Base-by-base conservation (phyloP, 2,888 invertebrate species). In the Pyrrhia umbra region DNA sequence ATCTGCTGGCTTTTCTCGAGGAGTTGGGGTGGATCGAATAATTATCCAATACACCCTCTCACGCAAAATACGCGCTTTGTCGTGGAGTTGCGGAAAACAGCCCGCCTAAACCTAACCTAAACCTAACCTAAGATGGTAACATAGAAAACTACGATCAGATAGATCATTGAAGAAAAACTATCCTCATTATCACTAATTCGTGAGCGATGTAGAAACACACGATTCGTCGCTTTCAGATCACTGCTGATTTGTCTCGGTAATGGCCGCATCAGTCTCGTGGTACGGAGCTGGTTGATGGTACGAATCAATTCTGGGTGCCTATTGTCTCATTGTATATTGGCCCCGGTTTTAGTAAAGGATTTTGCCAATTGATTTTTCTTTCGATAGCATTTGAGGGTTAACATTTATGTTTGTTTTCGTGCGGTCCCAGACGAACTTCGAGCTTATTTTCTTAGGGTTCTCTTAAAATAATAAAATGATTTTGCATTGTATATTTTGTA, bases 171-270 rank as follows among this genome's bases (percentile, higher is more conserved):
- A 60, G 49, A 68, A 60, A 43, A 68, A 69, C 64, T 68, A 74
- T 68, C 57, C 75, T 56, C 71, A 77, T 82, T 79, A 81, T 70
- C 46, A 61, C 79, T 82, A 82, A 84, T 83, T 80, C 75, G 68
- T 68, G 61, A 25, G 54, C 77, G 63, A 78, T 68, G 81, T 75
- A 60, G 71, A 72, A 83, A 81, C 82, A 82, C 68, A 79, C 75
- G 72, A 82, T 76, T 81, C 70, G 72, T 79, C 80, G 73, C 51
- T 64, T 67, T 76, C 60, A 56, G 62, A 77, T 79, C 66, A 68
- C 43, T 46, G 63, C 73, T 79, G 83, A 85, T 86, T 85, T 85
- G 85, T 86, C 79, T 72, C 50, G 13, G 67, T 86, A 85, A 86
- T 83, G 74, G 76, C 21, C 13, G 61, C 79, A 85, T 86, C 83